Evolutionary conservation across 92 coral and sea anemone species (phyloP).

Genomic region (Diadumene lineata): DNA sequence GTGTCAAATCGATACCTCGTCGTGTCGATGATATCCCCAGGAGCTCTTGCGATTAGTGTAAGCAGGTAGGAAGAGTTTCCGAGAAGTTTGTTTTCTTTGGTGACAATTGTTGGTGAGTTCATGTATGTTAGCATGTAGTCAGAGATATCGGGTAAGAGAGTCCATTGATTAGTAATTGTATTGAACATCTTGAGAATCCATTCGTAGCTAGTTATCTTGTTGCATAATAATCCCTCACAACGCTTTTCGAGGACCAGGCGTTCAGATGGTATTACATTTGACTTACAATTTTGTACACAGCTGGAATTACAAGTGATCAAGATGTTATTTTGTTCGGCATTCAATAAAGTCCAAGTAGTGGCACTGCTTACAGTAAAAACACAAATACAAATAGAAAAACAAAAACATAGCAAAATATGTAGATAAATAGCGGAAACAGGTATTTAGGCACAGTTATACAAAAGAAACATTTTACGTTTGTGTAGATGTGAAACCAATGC

Average conservation of each 20-base stretch:
- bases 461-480: too few relatives aligned
- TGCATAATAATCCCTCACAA: slow-evolving; percentile 67
- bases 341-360: too few relatives aligned
- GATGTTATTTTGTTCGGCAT: too few relatives aligned
- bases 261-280: slow-evolving; percentile 61
- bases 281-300: slow-evolving; percentile 69
- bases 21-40: slow-evolving; percentile 43
- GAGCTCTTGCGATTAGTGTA: slow-evolving; percentile 49
- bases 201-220: slow-evolving; percentile 36
- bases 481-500: too few relatives aligned
- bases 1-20: slow-evolving; percentile 56
- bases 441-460: too few relatives aligned
- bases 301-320: slow-evolving; percentile 43
- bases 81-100: slow-evolving; percentile 44
- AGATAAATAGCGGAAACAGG: too few relatives aligned
- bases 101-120: slow-evolving; percentile 76
- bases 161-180: slow-evolving; percentile 37
- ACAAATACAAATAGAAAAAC: too few relatives aligned
- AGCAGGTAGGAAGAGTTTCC: slow-evolving; percentile 73
- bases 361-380: too few relatives aligned
- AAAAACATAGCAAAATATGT: too few relatives aligned
- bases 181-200: slow-evolving; percentile 50
- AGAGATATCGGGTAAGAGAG: slow-evolving; percentile 38
- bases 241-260: slow-evolving; percentile 57
- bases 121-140: slow-evolving; percentile 60